Percentiles rank a stretch among this genome's conserved stretches.
phyloP scores from a whole-genome alignment of 2,113 vertebrate species.

The Myotis davidii region DNA sequence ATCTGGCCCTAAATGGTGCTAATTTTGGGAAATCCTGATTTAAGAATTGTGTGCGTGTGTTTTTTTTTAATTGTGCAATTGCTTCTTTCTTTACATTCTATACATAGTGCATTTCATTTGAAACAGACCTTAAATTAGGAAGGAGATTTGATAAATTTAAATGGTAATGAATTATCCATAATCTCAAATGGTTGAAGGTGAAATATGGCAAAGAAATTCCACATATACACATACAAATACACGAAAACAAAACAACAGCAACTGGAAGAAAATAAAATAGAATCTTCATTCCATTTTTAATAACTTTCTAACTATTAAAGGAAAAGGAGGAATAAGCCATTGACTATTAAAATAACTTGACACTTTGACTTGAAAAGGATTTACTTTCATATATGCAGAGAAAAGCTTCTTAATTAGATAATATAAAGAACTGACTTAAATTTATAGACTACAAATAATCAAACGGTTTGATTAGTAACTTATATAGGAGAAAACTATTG shows the following conservation, averaged over 20 bases:
- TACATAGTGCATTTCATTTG: not conserved
- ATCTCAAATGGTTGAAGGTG: not conserved
- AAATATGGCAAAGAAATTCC: not conserved
- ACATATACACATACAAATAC: not conserved
- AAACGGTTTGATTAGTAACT: not conserved
- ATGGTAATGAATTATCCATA: not conserved
- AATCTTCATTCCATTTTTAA: not conserved
- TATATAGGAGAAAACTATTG: not conserved
- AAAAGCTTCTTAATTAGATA: not conserved
- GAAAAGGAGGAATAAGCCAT: not conserved
- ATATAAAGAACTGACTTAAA: slow-evolving; percentile 1
- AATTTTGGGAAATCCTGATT: not conserved
- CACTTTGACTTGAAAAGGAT: not conserved
- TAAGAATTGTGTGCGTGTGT: not conserved
- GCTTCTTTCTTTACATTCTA: not conserved
- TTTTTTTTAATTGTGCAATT: not conserved
- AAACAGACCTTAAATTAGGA: not conserved
- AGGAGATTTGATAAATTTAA: slow-evolving; percentile 9
- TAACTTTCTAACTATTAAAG: slow-evolving; percentile 18
- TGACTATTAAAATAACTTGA: slow-evolving; percentile 33
- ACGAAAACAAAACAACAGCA: not conserved
- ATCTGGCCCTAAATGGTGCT: not conserved
- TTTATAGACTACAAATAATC: not conserved
- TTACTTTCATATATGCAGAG: slow-evolving; percentile 3
- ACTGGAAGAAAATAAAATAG: slow-evolving; percentile 1